Evolutionary conservation across 2,888 invertebrate species (phyloP), one percentile per base, ranked within the genome.

Genomic region (Orthonychiurus folsomi): DNA sequence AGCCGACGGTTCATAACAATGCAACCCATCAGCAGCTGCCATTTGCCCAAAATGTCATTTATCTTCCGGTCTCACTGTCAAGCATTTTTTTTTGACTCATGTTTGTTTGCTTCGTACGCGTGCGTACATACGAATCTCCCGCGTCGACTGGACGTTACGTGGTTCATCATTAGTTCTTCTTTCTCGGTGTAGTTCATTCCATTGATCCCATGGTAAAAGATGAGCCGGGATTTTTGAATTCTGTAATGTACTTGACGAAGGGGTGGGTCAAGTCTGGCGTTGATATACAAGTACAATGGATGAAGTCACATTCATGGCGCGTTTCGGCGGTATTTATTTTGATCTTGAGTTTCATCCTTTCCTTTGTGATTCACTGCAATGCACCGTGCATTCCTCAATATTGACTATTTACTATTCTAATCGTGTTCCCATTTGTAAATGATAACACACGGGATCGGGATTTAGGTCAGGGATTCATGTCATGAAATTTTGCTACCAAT

Each of bases 31-130:
- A 37, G 9, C 37, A 37, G 37, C 37, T 37, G 37, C 37, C 37
- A 37, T 37, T 37, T 37, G 37, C 37, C 37, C 9, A 5, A 37
- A 37, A 37, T 37, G 37, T 37, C 37, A 37, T 37, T 37, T 37
- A 37, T 37, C 37, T 37, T 37, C 37, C 37, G 37, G 37, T 37
- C 37, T 37, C 37, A 37, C 37, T 37, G 37, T 37, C 37, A 37
- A 37, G 37, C 9, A 37, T 37, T 37, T 37, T 37, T 37, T 15
- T 37, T n/a, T n/a, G n/a, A n/a, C n/a, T n/a, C n/a, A n/a, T n/a
- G n/a, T n/a, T n/a, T n/a, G n/a, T n/a, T n/a, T n/a, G n/a, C n/a
- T n/a, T n/a, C n/a, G n/a, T n/a, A n/a, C n/a, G n/a, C n/a, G n/a
- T n/a, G n/a, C n/a, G n/a, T n/a, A n/a, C n/a, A n/a, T n/a, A n/a